Base-by-base conservation (phyloP, 2,888 invertebrate genomes). In the Acronicta leporina region DNA sequence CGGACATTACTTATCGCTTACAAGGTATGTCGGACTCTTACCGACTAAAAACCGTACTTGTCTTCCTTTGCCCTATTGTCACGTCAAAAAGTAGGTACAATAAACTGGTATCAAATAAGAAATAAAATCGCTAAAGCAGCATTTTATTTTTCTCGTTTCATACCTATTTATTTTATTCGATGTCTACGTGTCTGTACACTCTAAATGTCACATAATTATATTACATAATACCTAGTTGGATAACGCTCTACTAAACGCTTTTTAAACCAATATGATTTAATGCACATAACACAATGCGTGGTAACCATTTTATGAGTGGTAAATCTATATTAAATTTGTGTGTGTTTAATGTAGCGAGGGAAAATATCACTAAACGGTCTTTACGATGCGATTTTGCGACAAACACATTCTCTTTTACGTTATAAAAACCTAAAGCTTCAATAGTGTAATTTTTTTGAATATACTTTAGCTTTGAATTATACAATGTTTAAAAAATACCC, bases 291-390 rank as follows among this genome's bases (percentile, higher is more conserved):
- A 74, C 56, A 74, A 74, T 64, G 64, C 63, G 64, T 60, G 68
- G 73, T 73, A 60, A 53, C 60, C 52, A 67, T 73, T 68, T 68
- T 72, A 73, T 46, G 68, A 46, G 68, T 69, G 56, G 56, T 69
- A 62, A 69, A 69, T 69, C 62, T 73, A 44, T 68, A 73, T 69
- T 73, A 61, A 73, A 73, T 67, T 69, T 73, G 68, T 73, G 53
- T 56, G 55, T 73, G 68, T 45, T 69, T 73, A 69, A 69, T 73
- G 68, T 69, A 68, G 73, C 73, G 56, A 52, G 43, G 61, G 52
- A 46, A 68, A 67, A 67, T 73, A 60, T 72, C 73, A 48, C 61
- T 67, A 52, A 73, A 73, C 68, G 47, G 68, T 45, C 55, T 68
- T 68, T 68, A 68, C 55, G 68, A 68, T 73, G 73, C 44, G 60